These are phyloP conservation scores for Aleiodes leptofemur DNA, from an alignment of 2,888 invertebrate genomes.

Conservation along the genomic window DNA sequence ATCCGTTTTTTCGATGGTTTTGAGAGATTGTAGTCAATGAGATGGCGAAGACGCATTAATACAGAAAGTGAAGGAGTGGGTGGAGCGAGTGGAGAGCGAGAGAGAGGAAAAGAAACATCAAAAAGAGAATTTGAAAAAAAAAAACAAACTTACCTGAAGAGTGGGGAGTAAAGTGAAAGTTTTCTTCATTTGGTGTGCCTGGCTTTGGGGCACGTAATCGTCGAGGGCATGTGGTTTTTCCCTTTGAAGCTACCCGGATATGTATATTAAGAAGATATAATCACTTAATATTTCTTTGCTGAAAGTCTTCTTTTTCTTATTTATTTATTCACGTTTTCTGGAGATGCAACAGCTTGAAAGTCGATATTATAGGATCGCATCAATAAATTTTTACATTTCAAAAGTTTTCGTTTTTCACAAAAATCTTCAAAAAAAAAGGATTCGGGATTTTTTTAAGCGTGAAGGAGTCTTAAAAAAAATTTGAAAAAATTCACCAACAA, in stretches of 20 bases:
- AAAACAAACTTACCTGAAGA: conserved; percentile 46
- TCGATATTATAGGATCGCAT: too few species aligned
- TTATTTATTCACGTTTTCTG: neutral
- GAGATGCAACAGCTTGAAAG: too few species aligned
- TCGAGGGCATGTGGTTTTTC: conserved; percentile 13
- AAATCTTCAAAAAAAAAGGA: too few species aligned
- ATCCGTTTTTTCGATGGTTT: neutral
- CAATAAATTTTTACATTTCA: too few species aligned
- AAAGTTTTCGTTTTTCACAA: too few species aligned
- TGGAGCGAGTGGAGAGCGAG: neutral
- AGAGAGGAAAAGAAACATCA: neutral
- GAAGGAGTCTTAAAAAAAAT: too few species aligned
- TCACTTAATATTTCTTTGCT: neutral
- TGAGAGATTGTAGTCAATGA: neutral
- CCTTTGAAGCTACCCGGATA: neutral
- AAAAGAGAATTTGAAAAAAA: neutral
- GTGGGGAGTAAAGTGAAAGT: conserved; percentile 65
- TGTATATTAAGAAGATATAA: neutral
- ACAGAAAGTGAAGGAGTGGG: conserved; percentile 30
- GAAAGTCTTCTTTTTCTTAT: neutral
- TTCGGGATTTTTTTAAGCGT: too few species aligned
- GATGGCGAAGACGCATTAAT: neutral
- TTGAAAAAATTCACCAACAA: too few species aligned
- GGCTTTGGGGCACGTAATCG: conserved; percentile 10
- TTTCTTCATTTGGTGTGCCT: conserved; percentile 51